These are phyloP conservation scores for Meloe dianella DNA, from an alignment of 2,888 invertebrate species.

Conservation along the genomic window DNA sequence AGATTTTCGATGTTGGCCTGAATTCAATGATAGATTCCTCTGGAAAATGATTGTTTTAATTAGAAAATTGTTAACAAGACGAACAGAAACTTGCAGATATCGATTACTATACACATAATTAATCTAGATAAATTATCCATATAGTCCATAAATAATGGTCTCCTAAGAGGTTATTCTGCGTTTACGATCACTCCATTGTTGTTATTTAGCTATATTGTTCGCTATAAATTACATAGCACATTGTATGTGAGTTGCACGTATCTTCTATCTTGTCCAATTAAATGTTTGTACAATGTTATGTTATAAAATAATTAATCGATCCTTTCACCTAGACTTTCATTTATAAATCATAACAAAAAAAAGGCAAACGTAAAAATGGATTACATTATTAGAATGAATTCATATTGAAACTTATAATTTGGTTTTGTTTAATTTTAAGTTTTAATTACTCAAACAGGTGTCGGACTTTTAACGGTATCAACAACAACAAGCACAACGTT, in stretches of 20 bases:
- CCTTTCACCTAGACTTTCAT: slow-evolving; percentile 52
- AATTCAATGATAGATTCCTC: background rate
- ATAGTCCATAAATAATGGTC: slow-evolving; percentile 46
- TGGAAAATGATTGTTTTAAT: slow-evolving; percentile 30
- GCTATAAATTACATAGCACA: slow-evolving; percentile 56
- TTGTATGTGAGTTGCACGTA: slow-evolving; percentile 57
- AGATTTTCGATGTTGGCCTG: background rate
- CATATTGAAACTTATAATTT: background rate
- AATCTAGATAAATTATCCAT: slow-evolving; percentile 44
- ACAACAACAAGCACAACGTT: background rate
- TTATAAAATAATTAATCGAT: slow-evolving; percentile 58
- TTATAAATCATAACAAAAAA: slow-evolving; percentile 21
- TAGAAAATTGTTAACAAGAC: slow-evolving; percentile 33
- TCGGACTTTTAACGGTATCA: background rate
- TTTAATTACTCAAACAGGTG: background rate
- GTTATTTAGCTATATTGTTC: slow-evolving; percentile 58
- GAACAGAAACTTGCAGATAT: slow-evolving; percentile 16
- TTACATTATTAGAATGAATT: background rate
- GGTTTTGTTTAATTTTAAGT: background rate
- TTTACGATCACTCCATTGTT: slow-evolving; percentile 55
- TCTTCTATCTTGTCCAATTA: slow-evolving; percentile 58
- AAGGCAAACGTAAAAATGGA: background rate
- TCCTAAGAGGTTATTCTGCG: slow-evolving; percentile 51
- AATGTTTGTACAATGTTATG: slow-evolving; percentile 54
- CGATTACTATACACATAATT: slow-evolving; percentile 33